A percentile compares a stretch with the other conserved stretches of the same genome.
phyloP scores from a whole-genome alignment of 2,888 invertebrate genomes.

The Trissolcus japonicus region DNA sequence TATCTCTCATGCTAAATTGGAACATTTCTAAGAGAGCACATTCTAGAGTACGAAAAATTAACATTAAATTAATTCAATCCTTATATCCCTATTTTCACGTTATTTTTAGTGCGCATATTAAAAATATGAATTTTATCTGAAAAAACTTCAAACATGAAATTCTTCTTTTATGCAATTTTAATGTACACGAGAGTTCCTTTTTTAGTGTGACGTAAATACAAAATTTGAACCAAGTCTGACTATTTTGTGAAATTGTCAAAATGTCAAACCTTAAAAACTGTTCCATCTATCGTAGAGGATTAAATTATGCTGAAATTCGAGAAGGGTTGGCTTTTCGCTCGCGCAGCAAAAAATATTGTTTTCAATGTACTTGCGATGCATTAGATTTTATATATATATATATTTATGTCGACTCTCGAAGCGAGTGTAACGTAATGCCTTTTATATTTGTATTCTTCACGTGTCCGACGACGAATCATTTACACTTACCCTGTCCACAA shows the following conservation, averaged over 20 bases:
- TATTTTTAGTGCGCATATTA: too few relatives aligned
- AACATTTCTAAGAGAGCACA: too few relatives aligned
- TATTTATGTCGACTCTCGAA: slow-evolving; percentile 7
- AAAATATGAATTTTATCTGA: too few relatives aligned
- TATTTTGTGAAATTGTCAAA: not conserved
- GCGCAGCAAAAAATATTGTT: slow-evolving; percentile 1
- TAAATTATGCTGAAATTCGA: not conserved
- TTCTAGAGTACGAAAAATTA: too few relatives aligned
- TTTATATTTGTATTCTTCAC: slow-evolving; percentile 39
- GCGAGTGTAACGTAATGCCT: slow-evolving; percentile 1
- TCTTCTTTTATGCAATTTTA: too few relatives aligned
- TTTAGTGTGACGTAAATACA: too few relatives aligned
- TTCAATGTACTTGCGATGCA: slow-evolving; percentile 1
- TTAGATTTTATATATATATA: slow-evolving; percentile 9
- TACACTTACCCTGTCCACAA: slow-evolving; percentile 92
- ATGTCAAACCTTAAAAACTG: not conserved
- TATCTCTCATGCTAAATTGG: too few relatives aligned
- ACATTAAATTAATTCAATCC: too few relatives aligned
- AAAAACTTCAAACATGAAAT: too few relatives aligned
- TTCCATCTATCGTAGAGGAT: too few relatives aligned
- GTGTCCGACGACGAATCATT: slow-evolving; percentile 38
- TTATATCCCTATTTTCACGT: too few relatives aligned
- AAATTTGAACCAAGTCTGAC: not conserved
- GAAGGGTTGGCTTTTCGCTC: not conserved
- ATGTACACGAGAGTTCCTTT: too few relatives aligned